Evolutionary conservation across 1,140 invertebrate genomes (phyloP).

Genomic region (Diorhabda carinulata): DNA sequence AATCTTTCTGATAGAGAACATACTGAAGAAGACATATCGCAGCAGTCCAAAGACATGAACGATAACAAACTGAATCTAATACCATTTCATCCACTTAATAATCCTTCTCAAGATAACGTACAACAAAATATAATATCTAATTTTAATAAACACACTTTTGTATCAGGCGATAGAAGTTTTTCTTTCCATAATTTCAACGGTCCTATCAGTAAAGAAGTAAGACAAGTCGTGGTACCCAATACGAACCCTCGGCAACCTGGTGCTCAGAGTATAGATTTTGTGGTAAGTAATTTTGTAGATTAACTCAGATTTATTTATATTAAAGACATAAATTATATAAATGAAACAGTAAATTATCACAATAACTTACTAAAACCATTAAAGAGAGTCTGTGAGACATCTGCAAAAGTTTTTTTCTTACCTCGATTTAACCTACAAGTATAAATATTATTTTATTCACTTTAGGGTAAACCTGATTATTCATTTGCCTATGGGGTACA

Average conservation of each 20-base stretch:
- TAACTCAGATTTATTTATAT: not conserved
- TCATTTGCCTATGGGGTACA: slow-evolving; percentile 66
- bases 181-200: slow-evolving; percentile 63
- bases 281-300: slow-evolving; percentile 45
- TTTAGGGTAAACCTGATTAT: slow-evolving; percentile 62
- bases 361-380: not conserved
- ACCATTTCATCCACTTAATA: too few species aligned
- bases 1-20: too few species aligned
- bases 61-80: too few species aligned
- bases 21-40: too few species aligned
- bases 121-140: too few species aligned
- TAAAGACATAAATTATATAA: not conserved
- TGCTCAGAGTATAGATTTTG: slow-evolving; percentile 51
- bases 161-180: slow-evolving; percentile 49
- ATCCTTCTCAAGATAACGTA: too few species aligned
- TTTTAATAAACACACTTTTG: too few species aligned
- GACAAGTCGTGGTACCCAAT: slow-evolving; percentile 43
- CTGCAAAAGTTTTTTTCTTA: not conserved
- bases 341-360: not conserved
- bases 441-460: not conserved
- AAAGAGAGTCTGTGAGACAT: not conserved
- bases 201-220: slow-evolving; percentile 58
- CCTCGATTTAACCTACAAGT: not conserved
- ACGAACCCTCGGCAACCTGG: slow-evolving; percentile 11
- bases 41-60: too few species aligned